Evolutionary conservation across 2,888 invertebrate species (phyloP), one percentile per base, ranked within the genome.

Genomic region (Thera obeliscata): DNA sequence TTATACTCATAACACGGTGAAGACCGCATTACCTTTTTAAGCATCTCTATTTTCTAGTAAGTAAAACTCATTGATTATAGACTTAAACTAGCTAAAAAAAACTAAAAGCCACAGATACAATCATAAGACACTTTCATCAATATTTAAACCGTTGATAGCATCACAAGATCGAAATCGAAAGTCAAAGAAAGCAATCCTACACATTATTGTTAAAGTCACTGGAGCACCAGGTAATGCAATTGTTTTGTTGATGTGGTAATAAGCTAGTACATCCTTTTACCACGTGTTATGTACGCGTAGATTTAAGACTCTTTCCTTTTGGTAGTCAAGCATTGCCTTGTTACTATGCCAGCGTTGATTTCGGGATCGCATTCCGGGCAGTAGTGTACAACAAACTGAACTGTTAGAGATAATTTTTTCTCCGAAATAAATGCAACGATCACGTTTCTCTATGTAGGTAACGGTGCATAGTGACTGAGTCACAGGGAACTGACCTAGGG

Each of bases 401-500:
- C 3, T 33, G 50, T 52, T 5, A 7, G 11, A 48, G 48, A 48
- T 36, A n/a, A 11, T 52, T 56, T 55, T n/a, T 61, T 70, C 67
- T 70, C 36, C 49, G 73, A 76, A 77, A 79, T 87, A 74, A 78
- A 83, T 81, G 84, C 79, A 74, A 76, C 82, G 83, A 86, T 87
- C 89, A 86, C 87, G 87, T 88, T 86, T 88, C 81, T 79, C 78
- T 87, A 81, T 85, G 81, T 86, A 85, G 79, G 87, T 93, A 93
- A 93, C 92, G 91, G 93, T 92, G 91, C 89, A 91, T 85, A 82
- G 81, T 80, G 88, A 84, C 87, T 91, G 90, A 92, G 81, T 93
- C 91, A 91, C 87, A 87, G 93, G 91, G 93, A 93, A 93, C 93
- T 93, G 93, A 93, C 93, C 93, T 93, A 93, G 88, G 88, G 83